phyloP scores from a whole-genome alignment of 2,113 vertebrate species.

The Ciconia stormi region DNA sequence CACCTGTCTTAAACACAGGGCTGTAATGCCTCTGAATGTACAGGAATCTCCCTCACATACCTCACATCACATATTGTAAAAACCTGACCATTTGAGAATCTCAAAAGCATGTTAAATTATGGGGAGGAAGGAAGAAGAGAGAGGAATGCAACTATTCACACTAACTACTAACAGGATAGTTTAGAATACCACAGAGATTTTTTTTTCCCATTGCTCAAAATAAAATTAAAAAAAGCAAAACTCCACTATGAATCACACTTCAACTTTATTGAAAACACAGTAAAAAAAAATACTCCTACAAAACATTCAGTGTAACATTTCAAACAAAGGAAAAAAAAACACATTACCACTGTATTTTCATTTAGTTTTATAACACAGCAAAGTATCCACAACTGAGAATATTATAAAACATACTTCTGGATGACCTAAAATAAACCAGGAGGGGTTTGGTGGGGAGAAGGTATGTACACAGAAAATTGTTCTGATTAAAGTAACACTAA shows the following conservation, averaged over 20 bases:
- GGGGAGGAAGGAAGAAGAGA: neutral
- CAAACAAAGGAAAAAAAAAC: neutral
- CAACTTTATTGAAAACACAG: conserved; percentile 60
- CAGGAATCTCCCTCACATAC: neutral
- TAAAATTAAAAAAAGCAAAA: neutral
- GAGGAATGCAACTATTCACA: neutral
- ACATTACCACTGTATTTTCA: neutral
- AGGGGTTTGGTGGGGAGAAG: neutral
- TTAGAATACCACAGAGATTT: neutral
- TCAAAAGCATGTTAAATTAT: neutral
- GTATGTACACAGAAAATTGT: neutral
- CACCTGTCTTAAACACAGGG: neutral
- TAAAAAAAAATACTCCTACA: conserved; percentile 37
- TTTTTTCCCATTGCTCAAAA: neutral
- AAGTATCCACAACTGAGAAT: neutral
- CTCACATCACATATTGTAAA: neutral
- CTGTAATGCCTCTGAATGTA: neutral
- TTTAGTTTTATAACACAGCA: neutral
- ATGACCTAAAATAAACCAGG: neutral
- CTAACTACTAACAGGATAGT: neutral
- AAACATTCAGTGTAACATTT: conserved; percentile 42
- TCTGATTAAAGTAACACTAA: neutral
- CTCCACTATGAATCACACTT: conserved; percentile 26
- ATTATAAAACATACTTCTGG: neutral
- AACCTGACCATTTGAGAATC: neutral